Conservation (phyloP, 2,888 invertebrate genomes). For the Chalcis sispes region DNA sequence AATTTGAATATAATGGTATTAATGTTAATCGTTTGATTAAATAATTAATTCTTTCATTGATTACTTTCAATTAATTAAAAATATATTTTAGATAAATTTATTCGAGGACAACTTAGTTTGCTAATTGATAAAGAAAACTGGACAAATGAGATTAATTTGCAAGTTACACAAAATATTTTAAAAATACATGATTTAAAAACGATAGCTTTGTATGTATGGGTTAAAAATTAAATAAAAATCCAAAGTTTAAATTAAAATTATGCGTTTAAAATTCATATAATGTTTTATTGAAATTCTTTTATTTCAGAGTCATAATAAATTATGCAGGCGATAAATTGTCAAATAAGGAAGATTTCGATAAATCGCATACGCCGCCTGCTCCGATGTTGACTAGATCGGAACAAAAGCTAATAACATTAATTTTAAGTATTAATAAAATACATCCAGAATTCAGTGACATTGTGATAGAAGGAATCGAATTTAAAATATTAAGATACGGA, state of each 20-base stretch:
- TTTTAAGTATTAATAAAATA: slow-evolving; percentile 70
- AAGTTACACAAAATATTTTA: slow-evolving; percentile 62
- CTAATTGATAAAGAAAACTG: slow-evolving; percentile 63
- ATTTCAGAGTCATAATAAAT: slow-evolving; percentile 66
- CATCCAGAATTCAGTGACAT: slow-evolving; percentile 62
- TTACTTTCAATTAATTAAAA: not conserved
- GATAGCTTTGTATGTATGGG: slow-evolving; percentile 66
- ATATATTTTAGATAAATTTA: slow-evolving; percentile 62
- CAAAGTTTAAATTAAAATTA: not conserved
- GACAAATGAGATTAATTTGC: slow-evolving; percentile 61
- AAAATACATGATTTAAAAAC: slow-evolving; percentile 59
- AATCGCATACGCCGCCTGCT: slow-evolving; percentile 74
- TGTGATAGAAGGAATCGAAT: slow-evolving; percentile 65
- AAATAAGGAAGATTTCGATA: slow-evolving; percentile 69
- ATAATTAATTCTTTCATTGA: not conserved
- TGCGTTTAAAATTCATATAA: not conserved
- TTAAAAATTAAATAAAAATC: slow-evolving; percentile 22
- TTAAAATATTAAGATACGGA: slow-evolving; percentile 64
- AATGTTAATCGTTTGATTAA: not conserved
- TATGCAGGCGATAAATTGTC: slow-evolving; percentile 60
- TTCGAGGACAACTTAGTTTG: slow-evolving; percentile 62
- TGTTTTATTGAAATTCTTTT: not conserved
- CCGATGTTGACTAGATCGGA: slow-evolving; percentile 76
- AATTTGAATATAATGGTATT: slow-evolving; percentile 18
- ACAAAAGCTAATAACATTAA: slow-evolving; percentile 73